phyloP scores from a whole-genome alignment of 2,797 vertebrate species.

The Karalla daura region DNA sequence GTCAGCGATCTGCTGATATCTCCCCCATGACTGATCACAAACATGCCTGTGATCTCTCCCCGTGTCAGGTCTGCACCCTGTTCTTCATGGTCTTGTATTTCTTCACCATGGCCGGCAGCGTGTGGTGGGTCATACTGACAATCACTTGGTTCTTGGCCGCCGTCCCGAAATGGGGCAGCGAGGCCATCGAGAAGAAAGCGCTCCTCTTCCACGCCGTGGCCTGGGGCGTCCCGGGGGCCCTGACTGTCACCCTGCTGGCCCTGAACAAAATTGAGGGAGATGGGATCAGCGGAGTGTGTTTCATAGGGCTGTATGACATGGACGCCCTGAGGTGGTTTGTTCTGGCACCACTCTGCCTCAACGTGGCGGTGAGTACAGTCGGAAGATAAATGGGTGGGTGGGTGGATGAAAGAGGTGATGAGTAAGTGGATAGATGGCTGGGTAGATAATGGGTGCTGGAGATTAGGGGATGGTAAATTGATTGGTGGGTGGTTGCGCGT shows the following conservation, averaged over 20 bases:
- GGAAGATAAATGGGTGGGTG: constrained; percentile 47
- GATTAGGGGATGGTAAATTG: constrained; percentile 20
- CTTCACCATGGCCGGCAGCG: constrained; percentile 98
- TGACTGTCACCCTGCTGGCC: constrained; percentile 94
- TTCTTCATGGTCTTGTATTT: constrained; percentile 99
- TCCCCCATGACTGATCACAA: not conserved
- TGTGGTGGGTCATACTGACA: constrained; percentile 99
- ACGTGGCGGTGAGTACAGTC: constrained; percentile 87
- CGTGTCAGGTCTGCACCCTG: constrained; percentile 88
- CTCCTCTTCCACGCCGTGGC: constrained; percentile 95
- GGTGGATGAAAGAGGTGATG: constrained; percentile 35
- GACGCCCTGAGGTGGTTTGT: constrained; percentile 95
- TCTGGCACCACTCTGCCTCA: constrained; percentile 94
- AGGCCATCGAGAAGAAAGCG: constrained; percentile 98
- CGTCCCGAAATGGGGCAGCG: constrained; percentile 98
- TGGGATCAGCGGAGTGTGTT: constrained; percentile 97
- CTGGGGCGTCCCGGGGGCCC: constrained; percentile 95
- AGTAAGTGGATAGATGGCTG: constrained; percentile 27
- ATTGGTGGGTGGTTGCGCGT: constrained; percentile 12
- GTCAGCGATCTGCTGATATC: not conserved
- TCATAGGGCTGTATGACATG: constrained; percentile 96
- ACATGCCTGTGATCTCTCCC: no score
- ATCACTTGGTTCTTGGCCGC: constrained; percentile 99
- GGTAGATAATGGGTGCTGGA: not conserved
- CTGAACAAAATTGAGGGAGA: constrained; percentile 99